Conservation (phyloP, 2,113 vertebrate species). For the Tapirus terrestris region DNA sequence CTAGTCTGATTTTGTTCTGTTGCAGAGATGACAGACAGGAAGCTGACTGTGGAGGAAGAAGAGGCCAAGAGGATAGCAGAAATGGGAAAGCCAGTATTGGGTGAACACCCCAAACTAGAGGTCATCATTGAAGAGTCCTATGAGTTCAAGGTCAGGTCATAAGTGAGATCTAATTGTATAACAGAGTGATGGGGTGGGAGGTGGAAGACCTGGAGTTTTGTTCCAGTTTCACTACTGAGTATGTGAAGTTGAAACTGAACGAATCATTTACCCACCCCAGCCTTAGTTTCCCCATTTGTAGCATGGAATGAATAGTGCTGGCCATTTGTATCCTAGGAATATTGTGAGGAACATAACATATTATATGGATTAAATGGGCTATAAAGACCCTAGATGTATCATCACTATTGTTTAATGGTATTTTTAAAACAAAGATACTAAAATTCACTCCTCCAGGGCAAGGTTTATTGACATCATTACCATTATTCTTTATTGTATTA, state of each 20-base stretch:
- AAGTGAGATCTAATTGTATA: conserved; percentile 43
- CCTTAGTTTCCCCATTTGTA: neutral
- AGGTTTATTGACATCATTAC: neutral
- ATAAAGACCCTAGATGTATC: neutral
- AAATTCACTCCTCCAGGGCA: neutral
- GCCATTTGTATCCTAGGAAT: neutral
- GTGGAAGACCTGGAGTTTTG: neutral
- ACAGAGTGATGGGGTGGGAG: neutral
- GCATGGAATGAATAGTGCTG: neutral
- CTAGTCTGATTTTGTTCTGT: conserved; percentile 75
- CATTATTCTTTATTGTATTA: neutral
- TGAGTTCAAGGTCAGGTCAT: conserved; percentile 95
- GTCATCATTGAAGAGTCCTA: conserved; percentile 99
- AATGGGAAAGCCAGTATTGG: conserved; percentile 97
- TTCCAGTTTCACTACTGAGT: neutral
- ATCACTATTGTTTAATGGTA: neutral
- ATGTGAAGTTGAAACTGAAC: conserved; percentile 19
- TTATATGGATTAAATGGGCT: neutral
- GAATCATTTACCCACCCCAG: neutral
- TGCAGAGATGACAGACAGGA: conserved; percentile 94
- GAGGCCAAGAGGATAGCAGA: conserved; percentile 98
- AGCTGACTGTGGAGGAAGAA: conserved; percentile 94
- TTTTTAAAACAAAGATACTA: conserved; percentile 36
- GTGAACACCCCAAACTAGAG: conserved; percentile 96
- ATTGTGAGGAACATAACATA: neutral